These are phyloP conservation scores for Himalopsyche anomala DNA, from an alignment of 2,888 invertebrate species.

Conservation along the genomic window DNA sequence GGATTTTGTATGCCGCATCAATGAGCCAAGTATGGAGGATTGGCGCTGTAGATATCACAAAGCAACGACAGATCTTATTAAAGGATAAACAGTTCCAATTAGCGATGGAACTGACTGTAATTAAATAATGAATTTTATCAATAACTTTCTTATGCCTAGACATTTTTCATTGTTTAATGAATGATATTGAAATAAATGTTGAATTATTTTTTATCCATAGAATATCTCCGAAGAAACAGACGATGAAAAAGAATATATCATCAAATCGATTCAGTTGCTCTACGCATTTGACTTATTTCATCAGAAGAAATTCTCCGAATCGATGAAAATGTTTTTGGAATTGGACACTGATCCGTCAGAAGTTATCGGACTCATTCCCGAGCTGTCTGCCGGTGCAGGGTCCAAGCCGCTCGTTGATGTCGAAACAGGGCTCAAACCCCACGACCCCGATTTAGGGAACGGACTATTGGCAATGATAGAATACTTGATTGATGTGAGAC, in stretches of 20 bases:
- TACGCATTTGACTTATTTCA: conserved; percentile 95
- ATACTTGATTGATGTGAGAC: conserved; percentile 88
- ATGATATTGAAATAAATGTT: not conserved
- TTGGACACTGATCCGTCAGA: conserved; percentile 95
- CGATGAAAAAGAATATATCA: conserved; percentile 87
- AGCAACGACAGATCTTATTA: conserved; percentile 89
- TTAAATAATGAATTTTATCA: conserved; percentile 67
- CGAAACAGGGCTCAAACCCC: conserved; percentile 74
- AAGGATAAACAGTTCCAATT: conserved; percentile 95
- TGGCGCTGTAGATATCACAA: conserved; percentile 86
- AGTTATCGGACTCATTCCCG: conserved; percentile 96
- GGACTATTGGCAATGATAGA: conserved; percentile 92
- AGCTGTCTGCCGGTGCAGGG: conserved; percentile 80
- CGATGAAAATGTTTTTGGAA: conserved; percentile 94
- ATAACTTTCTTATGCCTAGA: too few species aligned
- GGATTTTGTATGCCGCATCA: conserved; percentile 91
- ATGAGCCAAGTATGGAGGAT: conserved; percentile 93
- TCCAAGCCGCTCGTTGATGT: not conserved
- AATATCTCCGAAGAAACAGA: conserved; percentile 88
- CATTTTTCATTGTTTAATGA: not conserved
- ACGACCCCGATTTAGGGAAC: conserved; percentile 90
- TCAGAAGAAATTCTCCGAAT: conserved; percentile 90
- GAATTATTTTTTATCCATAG: conserved; percentile 74
- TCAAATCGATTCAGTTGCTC: conserved; percentile 92
- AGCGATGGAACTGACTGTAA: conserved; percentile 92